Evolutionary conservation across 2,797 vertebrate genomes (phyloP).

Genomic region (Tarsius wallacei): DNA sequence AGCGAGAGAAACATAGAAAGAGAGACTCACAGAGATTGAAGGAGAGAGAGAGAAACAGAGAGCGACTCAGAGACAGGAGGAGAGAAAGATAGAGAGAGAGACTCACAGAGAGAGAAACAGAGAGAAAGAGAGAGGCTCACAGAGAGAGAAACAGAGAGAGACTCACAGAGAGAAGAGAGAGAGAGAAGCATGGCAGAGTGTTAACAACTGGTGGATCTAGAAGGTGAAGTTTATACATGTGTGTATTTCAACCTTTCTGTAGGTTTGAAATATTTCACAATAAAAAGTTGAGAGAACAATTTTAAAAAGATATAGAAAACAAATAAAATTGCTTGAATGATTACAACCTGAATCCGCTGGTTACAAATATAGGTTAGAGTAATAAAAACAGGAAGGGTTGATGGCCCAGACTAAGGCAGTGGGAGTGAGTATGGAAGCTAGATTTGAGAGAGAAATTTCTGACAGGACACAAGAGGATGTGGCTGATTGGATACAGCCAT

Average conservation of each 20-base stretch:
- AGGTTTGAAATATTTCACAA: conserved; percentile 48
- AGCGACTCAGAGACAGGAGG: too few species aligned
- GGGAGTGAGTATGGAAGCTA: background rate
- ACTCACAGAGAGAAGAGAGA: too few species aligned
- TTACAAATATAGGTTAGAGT: background rate
- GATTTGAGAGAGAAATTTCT: background rate
- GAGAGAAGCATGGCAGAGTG: background rate
- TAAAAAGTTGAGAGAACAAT: background rate
- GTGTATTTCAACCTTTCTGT: background rate
- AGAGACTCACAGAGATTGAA: background rate
- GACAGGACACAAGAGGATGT: background rate
- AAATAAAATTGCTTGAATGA: conserved; percentile 13
- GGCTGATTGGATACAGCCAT: background rate
- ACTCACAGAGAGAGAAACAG: too few species aligned
- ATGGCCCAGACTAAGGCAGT: background rate
- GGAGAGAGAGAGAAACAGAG: too few species aligned
- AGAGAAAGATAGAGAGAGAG: too few species aligned
- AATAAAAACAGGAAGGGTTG: background rate
- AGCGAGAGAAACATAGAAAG: background rate
- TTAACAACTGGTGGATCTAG: background rate
- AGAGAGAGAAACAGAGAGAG: background rate
- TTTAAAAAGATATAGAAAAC: conserved; percentile 21
- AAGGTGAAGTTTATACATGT: background rate
- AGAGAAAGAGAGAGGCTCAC: background rate
- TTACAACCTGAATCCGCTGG: background rate